Conservation (phyloP, 2,888 invertebrate species). For the Serripes groenlandicus region DNA sequence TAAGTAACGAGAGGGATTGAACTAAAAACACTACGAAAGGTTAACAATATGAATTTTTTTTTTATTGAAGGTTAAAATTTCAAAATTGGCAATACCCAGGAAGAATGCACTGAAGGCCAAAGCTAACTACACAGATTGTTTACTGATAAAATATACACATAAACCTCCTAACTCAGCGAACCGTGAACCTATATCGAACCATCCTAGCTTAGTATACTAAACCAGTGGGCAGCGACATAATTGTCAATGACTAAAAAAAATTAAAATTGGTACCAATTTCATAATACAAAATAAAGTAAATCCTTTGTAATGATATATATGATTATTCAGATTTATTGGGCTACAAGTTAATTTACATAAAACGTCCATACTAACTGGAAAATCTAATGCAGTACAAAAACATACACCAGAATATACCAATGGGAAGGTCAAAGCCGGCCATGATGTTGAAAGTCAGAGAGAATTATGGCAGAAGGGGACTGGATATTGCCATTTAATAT, state of each 20-base stretch:
- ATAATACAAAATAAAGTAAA: slow-evolving; percentile 64
- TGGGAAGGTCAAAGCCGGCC: background rate
- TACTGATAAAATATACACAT: slow-evolving; percentile 55
- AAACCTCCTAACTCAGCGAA: slow-evolving; percentile 46
- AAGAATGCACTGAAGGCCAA: slow-evolving; percentile 69
- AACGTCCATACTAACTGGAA: slow-evolving; percentile 26
- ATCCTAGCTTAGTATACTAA: slow-evolving; percentile 45
- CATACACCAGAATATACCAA: slow-evolving; percentile 28
- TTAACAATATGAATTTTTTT: slow-evolving; percentile 63
- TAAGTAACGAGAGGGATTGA: background rate
- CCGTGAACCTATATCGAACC: slow-evolving; percentile 22
- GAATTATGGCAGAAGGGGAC: slow-evolving; percentile 56
- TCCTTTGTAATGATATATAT: slow-evolving; percentile 46
- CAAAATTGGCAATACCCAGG: slow-evolving; percentile 78
- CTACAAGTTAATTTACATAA: slow-evolving; percentile 61
- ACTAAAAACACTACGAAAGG: slow-evolving; percentile 40
- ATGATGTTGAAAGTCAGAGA: slow-evolving; percentile 29
- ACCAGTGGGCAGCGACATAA: slow-evolving; percentile 31
- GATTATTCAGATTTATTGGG: slow-evolving; percentile 56
- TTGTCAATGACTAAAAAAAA: slow-evolving; percentile 57
- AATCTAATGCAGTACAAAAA: slow-evolving; percentile 20
- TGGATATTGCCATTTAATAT: slow-evolving; percentile 73
- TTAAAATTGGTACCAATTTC: slow-evolving; percentile 65
- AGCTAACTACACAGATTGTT: slow-evolving; percentile 55
- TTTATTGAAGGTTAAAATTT: slow-evolving; percentile 77